These are phyloP conservation scores for Phyllotreta striolata DNA, from an alignment of 2,888 invertebrate genomes.

Conservation along the genomic window DNA sequence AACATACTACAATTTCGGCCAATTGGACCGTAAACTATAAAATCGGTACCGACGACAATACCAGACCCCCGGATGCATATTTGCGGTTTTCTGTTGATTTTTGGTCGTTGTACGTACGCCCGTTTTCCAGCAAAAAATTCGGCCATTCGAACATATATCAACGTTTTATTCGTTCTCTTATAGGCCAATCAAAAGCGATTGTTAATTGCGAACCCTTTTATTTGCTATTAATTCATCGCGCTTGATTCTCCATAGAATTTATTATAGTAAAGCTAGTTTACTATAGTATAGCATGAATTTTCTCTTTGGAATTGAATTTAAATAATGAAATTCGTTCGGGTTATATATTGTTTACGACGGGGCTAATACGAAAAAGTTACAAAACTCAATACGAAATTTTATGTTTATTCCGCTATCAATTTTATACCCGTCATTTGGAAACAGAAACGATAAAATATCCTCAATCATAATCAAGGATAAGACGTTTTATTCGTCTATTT, in stretches of 20 bases:
- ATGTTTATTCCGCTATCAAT: constrained; percentile 24
- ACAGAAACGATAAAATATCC: neutral
- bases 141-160: neutral
- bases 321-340: no score
- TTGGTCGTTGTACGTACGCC: neutral
- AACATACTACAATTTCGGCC: constrained; percentile 15
- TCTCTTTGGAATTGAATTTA: no score
- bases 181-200: no score
- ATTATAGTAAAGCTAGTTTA: no score
- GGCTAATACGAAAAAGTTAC: neutral
- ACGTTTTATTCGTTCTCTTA: no score
- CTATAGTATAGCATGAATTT: no score
- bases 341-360: no score
- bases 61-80: constrained; percentile 10
- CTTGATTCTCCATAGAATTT: no score
- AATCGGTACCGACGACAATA: constrained; percentile 7
- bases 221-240: no score
- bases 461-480: no score
- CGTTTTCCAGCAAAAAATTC: constrained; percentile 7
- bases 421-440: constrained; percentile 24
- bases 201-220: no score
- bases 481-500: no score
- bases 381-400: constrained; percentile 22
- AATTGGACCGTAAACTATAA: constrained; percentile 16
- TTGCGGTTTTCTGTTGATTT: constrained; percentile 7